A percentile compares a stretch with the other conserved stretches of the same genome.
These are phyloP conservation scores for Spisula subtruncata DNA, from an alignment of 2,888 invertebrate genomes.

Conservation along the genomic window DNA sequence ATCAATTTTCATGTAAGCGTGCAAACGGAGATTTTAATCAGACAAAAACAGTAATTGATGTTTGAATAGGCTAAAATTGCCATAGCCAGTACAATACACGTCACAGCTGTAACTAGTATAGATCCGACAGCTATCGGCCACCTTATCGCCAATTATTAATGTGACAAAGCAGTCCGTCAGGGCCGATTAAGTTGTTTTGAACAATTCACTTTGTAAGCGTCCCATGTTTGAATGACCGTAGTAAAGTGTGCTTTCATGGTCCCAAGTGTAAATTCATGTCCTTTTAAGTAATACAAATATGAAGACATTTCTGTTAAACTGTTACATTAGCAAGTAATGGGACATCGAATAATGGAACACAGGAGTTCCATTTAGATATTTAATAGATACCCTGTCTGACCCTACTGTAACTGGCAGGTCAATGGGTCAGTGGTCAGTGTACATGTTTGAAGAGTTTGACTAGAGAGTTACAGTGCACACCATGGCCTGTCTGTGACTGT, in stretches of 20 bases:
- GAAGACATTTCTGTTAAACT: slow-evolving; percentile 11
- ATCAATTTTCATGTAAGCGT: slow-evolving; percentile 51
- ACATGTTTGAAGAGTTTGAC: too few relatives aligned
- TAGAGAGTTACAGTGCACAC: too few relatives aligned
- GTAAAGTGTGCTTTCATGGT: slow-evolving; percentile 40
- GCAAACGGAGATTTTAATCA: slow-evolving; percentile 53
- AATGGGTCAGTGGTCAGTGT: not conserved
- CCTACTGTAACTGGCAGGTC: not conserved
- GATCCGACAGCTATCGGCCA: slow-evolving; percentile 27
- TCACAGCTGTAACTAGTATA: slow-evolving; percentile 27
- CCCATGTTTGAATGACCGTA: slow-evolving; percentile 27
- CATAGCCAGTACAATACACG: slow-evolving; percentile 34
- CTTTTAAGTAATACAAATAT: slow-evolving; percentile 16
- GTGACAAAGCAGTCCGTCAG: slow-evolving; percentile 41
- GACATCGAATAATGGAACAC: not conserved
- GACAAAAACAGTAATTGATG: slow-evolving; percentile 22
- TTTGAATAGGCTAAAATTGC: slow-evolving; percentile 40
- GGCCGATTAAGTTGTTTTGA: slow-evolving; percentile 36
- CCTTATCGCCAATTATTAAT: slow-evolving; percentile 39
- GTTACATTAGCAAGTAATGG: not conserved
- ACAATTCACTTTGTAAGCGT: slow-evolving; percentile 23
- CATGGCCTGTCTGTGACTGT: too few relatives aligned
- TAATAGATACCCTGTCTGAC: slow-evolving; percentile 3
- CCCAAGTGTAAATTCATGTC: slow-evolving; percentile 31
- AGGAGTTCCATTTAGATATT: slow-evolving; percentile 8